phyloP scores from a whole-genome alignment of 2,113 vertebrate species.

The Todiramphus saurophagus region DNA sequence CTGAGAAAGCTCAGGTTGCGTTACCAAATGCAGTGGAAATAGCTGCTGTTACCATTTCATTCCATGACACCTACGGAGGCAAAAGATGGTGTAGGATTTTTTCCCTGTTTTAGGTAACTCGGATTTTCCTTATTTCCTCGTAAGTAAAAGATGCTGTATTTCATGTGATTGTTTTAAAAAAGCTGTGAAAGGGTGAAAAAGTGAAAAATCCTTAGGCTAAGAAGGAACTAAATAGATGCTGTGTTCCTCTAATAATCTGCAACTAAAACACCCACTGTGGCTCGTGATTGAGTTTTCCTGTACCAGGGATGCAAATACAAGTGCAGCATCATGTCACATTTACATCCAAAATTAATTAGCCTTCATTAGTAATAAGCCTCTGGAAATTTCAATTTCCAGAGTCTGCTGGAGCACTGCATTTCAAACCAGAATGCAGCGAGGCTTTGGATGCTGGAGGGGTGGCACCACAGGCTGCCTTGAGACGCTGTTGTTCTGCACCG shows the following conservation, averaged over 20 bases:
- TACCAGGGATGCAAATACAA: background rate
- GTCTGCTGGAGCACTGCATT: background rate
- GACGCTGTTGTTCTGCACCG: background rate
- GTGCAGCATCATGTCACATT: background rate
- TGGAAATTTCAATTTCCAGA: background rate
- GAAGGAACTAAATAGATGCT: background rate
- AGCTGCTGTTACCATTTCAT: background rate
- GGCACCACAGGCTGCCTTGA: background rate
- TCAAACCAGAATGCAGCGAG: background rate
- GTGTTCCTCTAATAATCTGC: background rate
- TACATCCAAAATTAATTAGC: background rate
- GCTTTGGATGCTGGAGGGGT: background rate
- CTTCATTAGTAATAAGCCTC: background rate
- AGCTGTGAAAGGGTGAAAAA: background rate
- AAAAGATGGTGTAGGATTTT: background rate
- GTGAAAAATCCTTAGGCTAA: background rate
- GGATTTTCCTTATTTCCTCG: background rate
- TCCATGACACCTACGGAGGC: background rate
- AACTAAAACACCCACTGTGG: background rate
- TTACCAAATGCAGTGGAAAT: background rate
- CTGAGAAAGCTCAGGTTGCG: background rate
- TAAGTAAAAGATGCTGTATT: rapidly evolving
- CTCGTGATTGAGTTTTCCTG: background rate
- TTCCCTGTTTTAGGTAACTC: background rate
- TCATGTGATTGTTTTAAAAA: background rate